Evolutionary conservation across 37 sponge, comb jelly and placozoan species (phyloP), one percentile per base, ranked within the genome.

Genomic region (Beroe forskalii): DNA sequence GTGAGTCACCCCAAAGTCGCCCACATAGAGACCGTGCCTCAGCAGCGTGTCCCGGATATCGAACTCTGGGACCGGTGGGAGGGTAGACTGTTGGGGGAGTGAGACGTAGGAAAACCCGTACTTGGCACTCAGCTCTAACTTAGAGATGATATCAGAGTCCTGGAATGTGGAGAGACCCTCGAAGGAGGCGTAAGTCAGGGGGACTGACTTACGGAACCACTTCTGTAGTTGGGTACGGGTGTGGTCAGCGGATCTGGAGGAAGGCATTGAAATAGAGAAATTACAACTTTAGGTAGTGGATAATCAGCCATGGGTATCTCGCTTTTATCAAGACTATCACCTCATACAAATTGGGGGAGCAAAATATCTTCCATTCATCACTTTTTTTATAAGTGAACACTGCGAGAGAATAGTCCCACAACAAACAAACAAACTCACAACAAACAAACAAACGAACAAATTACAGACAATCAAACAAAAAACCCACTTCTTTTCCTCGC

Each of bases 91-190:
- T 35, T 69, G 37, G 33, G 27, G 27, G 33, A 69, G 36, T 17
- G 72, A 27, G 17, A 35, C 38, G 72, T 69, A 69, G 36, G 72
- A 69, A 33, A 69, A 69, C 38, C 72, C 72, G 72, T 36, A 69
- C 35, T 28, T 33, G 17, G 32, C 12, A 17, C 55, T 12, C 12
- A 48, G 55, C 12, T 48, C 55, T 12, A 48, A 12, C 55, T 48
- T 48, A 48, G 55, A 12, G 12, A 48, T 12, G 55, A 48, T 12
- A 6, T 48, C 55, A 6, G 6, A 17, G 55, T 17, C 12, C 6
- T 12, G 12, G 55, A 17, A 48, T 17, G 55, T 12, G 6, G 55
- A 6, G 55, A 17, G 12, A 48, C 12, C 12, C 12, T 48, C 55
- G 12, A 12, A 6, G 55, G 55, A 17, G 12, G 12, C 12, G 12